A percentile compares a stretch with the other conserved stretches of the same genome.
phyloP scores from a whole-genome alignment of 2,888 invertebrate species.

The Tiliacea aurago region DNA sequence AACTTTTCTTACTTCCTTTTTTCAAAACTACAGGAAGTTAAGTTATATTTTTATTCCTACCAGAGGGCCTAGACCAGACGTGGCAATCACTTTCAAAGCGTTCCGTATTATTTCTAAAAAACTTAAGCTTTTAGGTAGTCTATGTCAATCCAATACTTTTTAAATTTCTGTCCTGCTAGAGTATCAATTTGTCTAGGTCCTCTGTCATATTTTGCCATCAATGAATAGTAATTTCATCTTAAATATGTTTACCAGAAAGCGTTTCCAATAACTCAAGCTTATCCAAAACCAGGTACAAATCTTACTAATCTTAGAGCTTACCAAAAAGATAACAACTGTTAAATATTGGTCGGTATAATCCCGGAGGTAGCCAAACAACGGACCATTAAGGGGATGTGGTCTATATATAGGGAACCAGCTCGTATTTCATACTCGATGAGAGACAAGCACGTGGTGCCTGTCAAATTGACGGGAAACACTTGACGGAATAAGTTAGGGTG shows the following conservation, averaged over 20 bases:
- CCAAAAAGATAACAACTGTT: slow-evolving; percentile 53
- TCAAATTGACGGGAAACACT: slow-evolving; percentile 52
- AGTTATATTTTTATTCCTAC: background rate
- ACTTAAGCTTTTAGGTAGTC: background rate
- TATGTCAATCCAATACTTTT: background rate
- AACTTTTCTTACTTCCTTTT: no score
- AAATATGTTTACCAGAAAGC: background rate
- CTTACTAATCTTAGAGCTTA: slow-evolving; percentile 49
- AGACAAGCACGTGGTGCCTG: slow-evolving; percentile 81
- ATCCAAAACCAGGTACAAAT: slow-evolving; percentile 30
- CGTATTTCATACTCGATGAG: slow-evolving; percentile 55
- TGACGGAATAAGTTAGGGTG: slow-evolving; percentile 37
- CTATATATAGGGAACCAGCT: slow-evolving; percentile 60
- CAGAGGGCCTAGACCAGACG: background rate
- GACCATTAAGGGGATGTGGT: slow-evolving; percentile 83
- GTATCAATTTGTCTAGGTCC: background rate
- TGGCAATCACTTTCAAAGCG: background rate
- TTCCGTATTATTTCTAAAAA: background rate
- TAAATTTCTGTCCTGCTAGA: background rate
- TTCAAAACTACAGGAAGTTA: background rate
- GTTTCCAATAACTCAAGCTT: slow-evolving; percentile 48
- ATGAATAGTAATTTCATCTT: background rate
- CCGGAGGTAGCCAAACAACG: slow-evolving; percentile 79
- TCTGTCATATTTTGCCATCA: background rate
- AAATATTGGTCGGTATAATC: slow-evolving; percentile 68